phyloP scores from a whole-genome alignment of 2,113 vertebrate genomes.

The Bubo bubo region DNA sequence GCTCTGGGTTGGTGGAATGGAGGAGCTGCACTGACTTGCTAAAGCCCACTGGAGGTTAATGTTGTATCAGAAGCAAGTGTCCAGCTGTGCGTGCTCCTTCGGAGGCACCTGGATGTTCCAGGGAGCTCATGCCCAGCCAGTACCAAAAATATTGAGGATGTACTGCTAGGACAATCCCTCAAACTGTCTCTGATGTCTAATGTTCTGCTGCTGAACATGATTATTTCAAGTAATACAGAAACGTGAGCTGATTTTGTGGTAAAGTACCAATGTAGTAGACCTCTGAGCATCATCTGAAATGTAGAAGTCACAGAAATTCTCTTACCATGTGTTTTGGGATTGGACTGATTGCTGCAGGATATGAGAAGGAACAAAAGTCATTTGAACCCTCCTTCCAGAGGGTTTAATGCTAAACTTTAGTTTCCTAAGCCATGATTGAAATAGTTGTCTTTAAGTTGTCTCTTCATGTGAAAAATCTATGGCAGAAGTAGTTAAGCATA shows the following conservation, averaged over 20 bases:
- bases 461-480: not conserved
- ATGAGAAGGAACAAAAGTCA: not conserved
- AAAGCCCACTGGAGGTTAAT: not conserved
- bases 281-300: not conserved
- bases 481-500: not conserved
- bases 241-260: not conserved
- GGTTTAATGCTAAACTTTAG: not conserved
- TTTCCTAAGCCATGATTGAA: not conserved
- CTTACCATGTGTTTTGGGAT: not conserved
- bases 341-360: not conserved
- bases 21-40: not conserved
- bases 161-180: not conserved
- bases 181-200: not conserved
- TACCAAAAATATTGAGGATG: not conserved
- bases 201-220: not conserved
- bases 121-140: not conserved
- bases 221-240: not conserved
- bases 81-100: not conserved
- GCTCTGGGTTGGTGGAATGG: not conserved
- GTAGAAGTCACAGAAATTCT: not conserved
- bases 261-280: not conserved
- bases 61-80: not conserved
- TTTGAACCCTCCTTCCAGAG: not conserved
- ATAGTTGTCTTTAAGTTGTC: not conserved
- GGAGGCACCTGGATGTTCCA: not conserved